Base-by-base conservation (phyloP, 2,113 vertebrate species). In the Grammomys surdaster region DNA sequence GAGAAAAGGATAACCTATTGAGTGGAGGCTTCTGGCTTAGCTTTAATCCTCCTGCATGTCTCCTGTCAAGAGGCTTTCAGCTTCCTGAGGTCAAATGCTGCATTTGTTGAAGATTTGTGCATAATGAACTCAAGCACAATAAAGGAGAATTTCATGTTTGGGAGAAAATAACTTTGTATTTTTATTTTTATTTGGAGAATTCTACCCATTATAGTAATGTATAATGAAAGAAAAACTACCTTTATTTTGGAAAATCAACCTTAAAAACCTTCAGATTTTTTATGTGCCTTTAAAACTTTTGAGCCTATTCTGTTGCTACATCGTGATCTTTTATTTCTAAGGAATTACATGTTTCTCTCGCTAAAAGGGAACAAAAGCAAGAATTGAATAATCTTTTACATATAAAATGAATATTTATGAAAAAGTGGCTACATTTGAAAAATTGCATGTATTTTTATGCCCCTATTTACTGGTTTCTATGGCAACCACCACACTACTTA, bases 391-490 rank as follows among this genome's bases (percentile, higher is more conserved):
- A 88, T 96, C 93, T 91, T 92, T 97, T 96, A 95, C 75, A 85
- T 96, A 72, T 95, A 97, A 96, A 92, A 95, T 98, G 89, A 82
- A 91, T 97, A 80, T 96, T 97, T 94, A 94, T 97, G 93, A 89
- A 97, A 97, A 95, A 94, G 67, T 96, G 58, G 93, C 89, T 97
- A 87, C 51, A 82, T 92, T 93, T 97, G 93, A 97, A 95, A 97
- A 98, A 96, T 95, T 94, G 82, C 92, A 93, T 89, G 93, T 96
- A 96, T 98, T 97, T 96, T 97, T 95, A 89, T 97, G 90, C 43
- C 92, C 81, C 80, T 96, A 95, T 98, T 97, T 97, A 97, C 91
- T 90, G 90, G 96, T 98, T 97, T 72, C 97, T 95, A 97, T 96
- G 96, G 93, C 92, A 98, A 97, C 97, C 33, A 91, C 67, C n/a